Evolutionary conservation across 1,140 invertebrate species (phyloP).

Genomic region (Neoseiulus cucumeris): DNA sequence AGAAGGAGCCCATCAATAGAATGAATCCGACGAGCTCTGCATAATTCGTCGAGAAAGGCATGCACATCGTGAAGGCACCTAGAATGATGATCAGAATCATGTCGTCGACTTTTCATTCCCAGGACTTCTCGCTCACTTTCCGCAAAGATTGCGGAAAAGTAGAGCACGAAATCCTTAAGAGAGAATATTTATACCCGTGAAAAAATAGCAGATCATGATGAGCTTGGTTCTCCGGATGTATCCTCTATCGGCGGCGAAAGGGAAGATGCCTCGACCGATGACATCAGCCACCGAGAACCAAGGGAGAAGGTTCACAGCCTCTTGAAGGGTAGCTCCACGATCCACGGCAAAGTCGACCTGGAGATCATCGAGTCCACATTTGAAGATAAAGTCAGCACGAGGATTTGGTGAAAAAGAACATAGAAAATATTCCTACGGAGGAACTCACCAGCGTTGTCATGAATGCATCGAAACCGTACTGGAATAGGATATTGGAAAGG

Average conservation of each 20-base stretch:
- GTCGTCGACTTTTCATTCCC: too few relatives aligned
- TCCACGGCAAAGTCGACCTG: slow-evolving; percentile 1
- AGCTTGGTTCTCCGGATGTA: not conserved
- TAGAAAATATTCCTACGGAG: not conserved
- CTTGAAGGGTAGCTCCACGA: not conserved
- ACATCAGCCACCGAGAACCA: slow-evolving; percentile 3
- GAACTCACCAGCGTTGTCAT: slow-evolving; percentile 3
- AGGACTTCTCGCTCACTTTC: too few relatives aligned
- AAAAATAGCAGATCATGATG: not conserved
- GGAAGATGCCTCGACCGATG: not conserved
- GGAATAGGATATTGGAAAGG: not conserved
- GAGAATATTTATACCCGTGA: too few relatives aligned
- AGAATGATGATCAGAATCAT: not conserved
- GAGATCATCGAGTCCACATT: not conserved
- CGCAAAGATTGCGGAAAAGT: too few relatives aligned
- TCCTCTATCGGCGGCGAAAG: not conserved
- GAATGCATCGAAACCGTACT: slow-evolving; percentile 7
- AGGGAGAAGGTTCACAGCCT: not conserved
- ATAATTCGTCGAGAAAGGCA: not conserved
- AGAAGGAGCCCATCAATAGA: not conserved
- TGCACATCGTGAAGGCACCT: not conserved
- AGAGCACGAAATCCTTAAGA: too few relatives aligned
- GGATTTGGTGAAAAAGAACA: not conserved
- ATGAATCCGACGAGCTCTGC: not conserved
- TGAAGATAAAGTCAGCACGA: not conserved